Conservation (phyloP, 2,797 vertebrate species). For the Hybognathus amarus region DNA sequence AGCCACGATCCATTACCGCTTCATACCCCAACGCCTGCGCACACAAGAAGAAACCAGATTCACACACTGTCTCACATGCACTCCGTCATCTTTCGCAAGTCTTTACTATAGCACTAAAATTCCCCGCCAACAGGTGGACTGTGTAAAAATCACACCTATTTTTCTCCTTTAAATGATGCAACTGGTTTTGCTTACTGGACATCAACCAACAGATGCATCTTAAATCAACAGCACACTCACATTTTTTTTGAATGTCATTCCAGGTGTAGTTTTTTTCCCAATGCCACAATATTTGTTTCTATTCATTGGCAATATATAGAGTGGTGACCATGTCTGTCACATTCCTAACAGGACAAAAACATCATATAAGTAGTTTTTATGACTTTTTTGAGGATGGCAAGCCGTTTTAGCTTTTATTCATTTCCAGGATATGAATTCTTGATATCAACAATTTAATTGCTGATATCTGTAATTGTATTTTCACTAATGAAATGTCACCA, state of each 20-base stretch:
- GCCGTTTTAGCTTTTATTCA: no score
- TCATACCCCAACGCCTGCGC: conserved; percentile 57
- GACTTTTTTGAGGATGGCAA: no score
- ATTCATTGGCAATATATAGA: neutral
- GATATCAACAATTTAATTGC: no score
- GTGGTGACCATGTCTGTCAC: no score
- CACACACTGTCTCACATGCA: conserved; percentile 48
- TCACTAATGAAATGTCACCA: no score
- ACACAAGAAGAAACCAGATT: conserved; percentile 57
- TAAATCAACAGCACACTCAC: neutral
- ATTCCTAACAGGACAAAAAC: no score
- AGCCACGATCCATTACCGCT: conserved; percentile 61
- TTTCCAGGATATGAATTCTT: no score
- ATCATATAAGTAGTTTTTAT: neutral
- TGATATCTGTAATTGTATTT: no score
- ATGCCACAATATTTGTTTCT: neutral
- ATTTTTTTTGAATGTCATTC: neutral
- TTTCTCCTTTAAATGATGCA: neutral
- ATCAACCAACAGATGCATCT: neutral
- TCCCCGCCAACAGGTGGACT: conserved; percentile 4
- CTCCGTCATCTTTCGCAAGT: conserved; percentile 26
- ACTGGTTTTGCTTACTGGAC: neutral
- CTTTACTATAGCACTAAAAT: neutral
- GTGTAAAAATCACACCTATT: neutral
- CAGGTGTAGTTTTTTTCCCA: neutral